Evolutionary conservation across 1,140 invertebrate species (phyloP), one percentile per base, ranked within the genome.

Genomic region (Psilanteris sp.): DNA sequence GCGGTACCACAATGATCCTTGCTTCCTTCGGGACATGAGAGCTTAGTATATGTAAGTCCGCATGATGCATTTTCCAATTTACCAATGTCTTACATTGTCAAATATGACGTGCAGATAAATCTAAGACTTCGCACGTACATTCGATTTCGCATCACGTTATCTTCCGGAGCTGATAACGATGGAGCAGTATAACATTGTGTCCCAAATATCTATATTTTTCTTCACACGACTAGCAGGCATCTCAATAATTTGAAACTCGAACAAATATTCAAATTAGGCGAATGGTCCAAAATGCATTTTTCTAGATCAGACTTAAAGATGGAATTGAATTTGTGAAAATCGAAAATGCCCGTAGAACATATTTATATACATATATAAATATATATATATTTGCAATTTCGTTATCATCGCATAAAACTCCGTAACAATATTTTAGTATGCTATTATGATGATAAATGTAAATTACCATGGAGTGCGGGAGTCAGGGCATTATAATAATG

Each of bases 81-180:
- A 59, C 44, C 59, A 66, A 70, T 54, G 50, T 66, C 73, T 70
- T 66, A 76, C 52, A 70, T 46, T 70, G 66, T 67, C 70, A 67
- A 74, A 74, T 74, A 74, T 74, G 54, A 74, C 37, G 50, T 29
- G 61, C 59, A 61, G 59, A 74, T 74, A 74, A 74, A 74, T 67
- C 54, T 27, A 44, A 46, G 37, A 46, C 43, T 59, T 61, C 20
- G 18, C 52, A 13, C 44, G 22, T 55, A 16, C 61, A 61, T 74
- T 67, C 37, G 46, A 61, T 66, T 61, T 67, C 54, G 32, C 29
- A 52, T 54, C 61, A 46, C 71, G 61, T 74, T 61, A 59, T 67
- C 36, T 44, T 44, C 27, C 5, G 52, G 26, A 37, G 61, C 34
- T 61, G 61, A 67, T 74, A 54, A 59, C 39, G 48, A 54, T 55